phyloP scores from a whole-genome alignment of 2,113 vertebrate genomes.

The Danionella cerebrum region DNA sequence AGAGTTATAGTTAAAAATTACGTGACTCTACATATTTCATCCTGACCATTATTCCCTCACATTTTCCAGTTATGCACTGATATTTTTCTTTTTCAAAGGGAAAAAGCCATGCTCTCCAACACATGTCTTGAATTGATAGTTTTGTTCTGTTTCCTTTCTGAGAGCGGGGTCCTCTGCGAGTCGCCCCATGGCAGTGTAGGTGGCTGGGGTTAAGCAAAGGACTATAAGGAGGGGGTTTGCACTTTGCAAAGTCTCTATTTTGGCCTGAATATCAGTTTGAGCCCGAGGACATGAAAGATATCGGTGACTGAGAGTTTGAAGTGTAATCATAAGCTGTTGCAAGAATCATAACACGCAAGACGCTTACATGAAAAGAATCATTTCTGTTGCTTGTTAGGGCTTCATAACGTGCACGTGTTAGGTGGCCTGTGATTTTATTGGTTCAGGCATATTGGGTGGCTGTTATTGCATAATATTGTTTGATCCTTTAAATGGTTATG shows the following conservation, averaged over 20 bases:
- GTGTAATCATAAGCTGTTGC: not conserved
- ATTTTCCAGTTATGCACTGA: no score
- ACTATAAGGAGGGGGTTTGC: not conserved
- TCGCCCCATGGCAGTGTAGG: slow-evolving; percentile 11
- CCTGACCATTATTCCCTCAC: no score
- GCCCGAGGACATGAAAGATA: not conserved
- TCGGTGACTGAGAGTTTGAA: not conserved
- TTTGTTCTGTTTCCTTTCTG: not conserved
- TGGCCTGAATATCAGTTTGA: not conserved
- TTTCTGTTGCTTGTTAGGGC: not conserved
- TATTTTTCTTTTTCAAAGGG: no score
- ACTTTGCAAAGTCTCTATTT: not conserved
- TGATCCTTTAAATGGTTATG: slow-evolving; percentile 17
- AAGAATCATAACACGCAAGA: not conserved
- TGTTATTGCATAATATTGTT: slow-evolving; percentile 17
- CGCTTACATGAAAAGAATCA: not conserved
- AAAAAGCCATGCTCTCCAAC: not conserved
- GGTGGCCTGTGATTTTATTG: not conserved
- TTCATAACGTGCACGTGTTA: not conserved
- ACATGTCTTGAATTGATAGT: slow-evolving; percentile 15
- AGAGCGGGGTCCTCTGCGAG: not conserved
- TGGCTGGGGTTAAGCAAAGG: slow-evolving; percentile 9
- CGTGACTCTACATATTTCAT: no score
- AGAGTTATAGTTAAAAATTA: no score
- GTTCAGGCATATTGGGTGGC: slow-evolving; percentile 4